Evolutionary conservation across 1,140 invertebrate genomes (phyloP).

Genomic region (Mycetomoellerius zeteki): DNA sequence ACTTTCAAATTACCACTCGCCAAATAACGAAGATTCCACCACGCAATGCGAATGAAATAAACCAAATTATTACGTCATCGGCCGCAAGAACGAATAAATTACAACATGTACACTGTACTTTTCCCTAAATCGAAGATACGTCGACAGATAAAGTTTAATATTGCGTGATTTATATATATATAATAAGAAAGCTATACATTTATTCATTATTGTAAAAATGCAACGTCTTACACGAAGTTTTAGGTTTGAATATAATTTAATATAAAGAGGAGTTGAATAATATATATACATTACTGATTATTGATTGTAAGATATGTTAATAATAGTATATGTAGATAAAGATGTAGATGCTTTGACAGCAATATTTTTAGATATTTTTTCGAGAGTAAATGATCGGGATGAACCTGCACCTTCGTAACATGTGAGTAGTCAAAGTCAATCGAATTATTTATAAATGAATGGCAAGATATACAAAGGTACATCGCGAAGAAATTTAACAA

Average conservation of each 20-base stretch:
- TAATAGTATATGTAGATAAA: not conserved
- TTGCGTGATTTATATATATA: not conserved
- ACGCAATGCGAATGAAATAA: constrained; percentile 50
- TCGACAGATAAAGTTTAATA: not conserved
- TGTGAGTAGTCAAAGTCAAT: constrained; percentile 27
- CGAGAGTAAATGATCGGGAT: not conserved
- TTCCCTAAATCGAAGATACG: not conserved
- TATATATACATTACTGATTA: not conserved
- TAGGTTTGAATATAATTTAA: not conserved
- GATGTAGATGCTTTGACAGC: not conserved
- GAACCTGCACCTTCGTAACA: not conserved
- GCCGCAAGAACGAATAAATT: constrained; percentile 30
- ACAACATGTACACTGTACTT: not conserved
- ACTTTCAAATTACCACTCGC: constrained; percentile 65
- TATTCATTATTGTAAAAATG: constrained; percentile 2
- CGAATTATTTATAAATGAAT: constrained; percentile 57
- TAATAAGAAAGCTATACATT: constrained; percentile 23
- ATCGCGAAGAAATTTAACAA: constrained; percentile 31
- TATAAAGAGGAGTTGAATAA: not conserved
- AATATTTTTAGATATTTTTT: not conserved
- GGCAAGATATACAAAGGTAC: constrained; percentile 14
- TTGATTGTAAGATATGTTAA: not conserved
- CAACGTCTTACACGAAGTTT: not conserved
- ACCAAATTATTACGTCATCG: constrained; percentile 53
- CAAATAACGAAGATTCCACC: constrained; percentile 35